Evolutionary conservation across 2,113 vertebrate genomes (phyloP), one percentile per base, ranked within the genome.

Genomic region (Physeter macrocephalus): DNA sequence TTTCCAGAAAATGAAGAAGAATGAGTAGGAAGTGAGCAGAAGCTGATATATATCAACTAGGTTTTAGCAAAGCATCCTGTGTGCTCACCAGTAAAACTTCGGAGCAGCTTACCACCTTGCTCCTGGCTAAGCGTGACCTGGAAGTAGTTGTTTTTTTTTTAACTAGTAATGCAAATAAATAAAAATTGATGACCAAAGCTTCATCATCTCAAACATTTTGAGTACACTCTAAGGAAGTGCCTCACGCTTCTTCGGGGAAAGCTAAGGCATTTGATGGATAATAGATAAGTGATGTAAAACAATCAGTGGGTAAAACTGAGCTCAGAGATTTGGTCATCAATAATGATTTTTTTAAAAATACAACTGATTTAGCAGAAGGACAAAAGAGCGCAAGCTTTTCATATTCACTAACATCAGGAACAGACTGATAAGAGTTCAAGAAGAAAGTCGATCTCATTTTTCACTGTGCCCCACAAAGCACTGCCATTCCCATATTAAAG

Each of bases 111-210:
- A 88, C 49, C 34, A 77, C 11, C 71, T 83, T 96, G 61, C 31
- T 97, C 66, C 46, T 91, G 20, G n/a, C 25, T 86, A 88, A 90
- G 46, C 69, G 81, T 29, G 9, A 67, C 25, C 25, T 75, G 11
- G 36, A 85, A 84, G 89, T 7, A 41, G n/a, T 17, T 52, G 18
- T 27, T 52, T 66, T 31, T 41, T 54, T 61, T 85, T 52, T 23
- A 78, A 75, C 34, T 74, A 85, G 20, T 62, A 81, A 89, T 77
- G n/a, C 36, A 95, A 93, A 92, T 72, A 96, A 90, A 66, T 11
- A 91, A 57, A 86, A 77, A 64, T 43, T 18, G 86, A 36, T 80
- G 34, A 89, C 54, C 94, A 71, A 66, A 89, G 75, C 62, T 21
- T 88, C 46, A 81, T 66, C n/a, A 11, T 88, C 71, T 77, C 59